Conservation (phyloP, 2,888 invertebrate species). For the Tetramorium bicarinatum region DNA sequence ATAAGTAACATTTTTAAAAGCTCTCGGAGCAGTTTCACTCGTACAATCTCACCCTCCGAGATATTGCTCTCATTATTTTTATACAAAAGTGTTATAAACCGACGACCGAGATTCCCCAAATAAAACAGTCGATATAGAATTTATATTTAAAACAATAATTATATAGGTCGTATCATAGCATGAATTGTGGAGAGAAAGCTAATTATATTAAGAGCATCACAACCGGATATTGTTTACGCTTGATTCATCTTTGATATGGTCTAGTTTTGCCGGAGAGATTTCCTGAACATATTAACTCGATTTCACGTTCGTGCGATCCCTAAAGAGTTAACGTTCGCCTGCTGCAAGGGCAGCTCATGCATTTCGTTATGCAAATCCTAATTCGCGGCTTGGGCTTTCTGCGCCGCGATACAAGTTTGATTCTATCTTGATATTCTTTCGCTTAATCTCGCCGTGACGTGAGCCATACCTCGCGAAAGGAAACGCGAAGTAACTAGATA, state of each 20-base stretch:
- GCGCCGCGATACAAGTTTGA: conserved; percentile 41
- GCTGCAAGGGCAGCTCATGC: conserved; percentile 37
- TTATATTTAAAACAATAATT: conserved; percentile 18
- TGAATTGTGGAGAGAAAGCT: conserved; percentile 4
- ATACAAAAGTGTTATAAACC: conserved; percentile 10
- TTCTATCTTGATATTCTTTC: conserved; percentile 40
- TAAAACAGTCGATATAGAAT: conserved; percentile 14
- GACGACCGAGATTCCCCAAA: conserved; percentile 33
- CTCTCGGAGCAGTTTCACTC: background rate
- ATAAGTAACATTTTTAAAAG: background rate
- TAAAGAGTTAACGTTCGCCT: conserved; percentile 27
- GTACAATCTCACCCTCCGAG: background rate
- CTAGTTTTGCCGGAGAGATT: conserved; percentile 13
- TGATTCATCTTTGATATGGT: conserved; percentile 21
- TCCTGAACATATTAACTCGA: conserved; percentile 40
- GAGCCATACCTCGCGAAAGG: conserved; percentile 29
- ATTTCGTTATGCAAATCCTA: conserved; percentile 52
- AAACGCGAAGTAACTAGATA: conserved; percentile 45
- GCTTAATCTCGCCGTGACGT: conserved; percentile 50
- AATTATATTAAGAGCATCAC: conserved; percentile 19
- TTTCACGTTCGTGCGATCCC: conserved; percentile 27
- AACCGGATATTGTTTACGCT: conserved; percentile 32
- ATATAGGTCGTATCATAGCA: background rate
- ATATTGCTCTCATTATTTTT: conserved; percentile 9
- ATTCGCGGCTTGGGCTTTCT: conserved; percentile 29